Evolutionary conservation across 2,888 invertebrate species (phyloP).

Genomic region (Nipponacmea schrenckii): DNA sequence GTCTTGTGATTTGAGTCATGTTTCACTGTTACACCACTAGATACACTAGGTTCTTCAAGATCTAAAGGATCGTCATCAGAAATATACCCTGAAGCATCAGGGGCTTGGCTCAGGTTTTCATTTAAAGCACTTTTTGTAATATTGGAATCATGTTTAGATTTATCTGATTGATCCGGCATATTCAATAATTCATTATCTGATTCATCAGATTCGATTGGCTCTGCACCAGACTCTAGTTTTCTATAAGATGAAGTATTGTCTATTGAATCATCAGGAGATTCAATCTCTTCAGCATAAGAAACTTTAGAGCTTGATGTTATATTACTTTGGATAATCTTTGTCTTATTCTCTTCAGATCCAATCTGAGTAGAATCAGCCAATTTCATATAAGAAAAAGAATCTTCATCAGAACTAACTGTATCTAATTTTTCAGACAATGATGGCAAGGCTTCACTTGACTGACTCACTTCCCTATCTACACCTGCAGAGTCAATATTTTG

Average conservation of each 20-base stretch:
- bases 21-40: neutral
- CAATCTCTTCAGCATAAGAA: constrained; percentile 15
- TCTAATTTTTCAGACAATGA: neutral
- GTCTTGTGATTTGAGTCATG: constrained; percentile 1
- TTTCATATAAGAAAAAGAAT: neutral
- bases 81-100: neutral
- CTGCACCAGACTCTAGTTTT: constrained; percentile 22
- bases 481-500: constrained; percentile 29
- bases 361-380: constrained; percentile 21
- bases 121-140: neutral
- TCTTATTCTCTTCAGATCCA: constrained; percentile 19
- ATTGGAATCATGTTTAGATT: neutral
- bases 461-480: constrained; percentile 2
- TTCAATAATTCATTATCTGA: constrained; percentile 23
- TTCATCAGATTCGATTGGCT: constrained; percentile 21
- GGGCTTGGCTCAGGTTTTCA: neutral
- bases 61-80: neutral
- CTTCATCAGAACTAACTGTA: neutral
- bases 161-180: neutral
- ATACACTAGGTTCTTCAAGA: neutral
- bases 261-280: constrained; percentile 17
- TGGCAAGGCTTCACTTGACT: neutral
- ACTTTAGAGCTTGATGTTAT: constrained; percentile 23
- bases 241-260: constrained; percentile 27
- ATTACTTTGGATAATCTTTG: neutral